Conservation (phyloP, 2,113 vertebrate genomes). For the Hippocampus abdominalis region DNA sequence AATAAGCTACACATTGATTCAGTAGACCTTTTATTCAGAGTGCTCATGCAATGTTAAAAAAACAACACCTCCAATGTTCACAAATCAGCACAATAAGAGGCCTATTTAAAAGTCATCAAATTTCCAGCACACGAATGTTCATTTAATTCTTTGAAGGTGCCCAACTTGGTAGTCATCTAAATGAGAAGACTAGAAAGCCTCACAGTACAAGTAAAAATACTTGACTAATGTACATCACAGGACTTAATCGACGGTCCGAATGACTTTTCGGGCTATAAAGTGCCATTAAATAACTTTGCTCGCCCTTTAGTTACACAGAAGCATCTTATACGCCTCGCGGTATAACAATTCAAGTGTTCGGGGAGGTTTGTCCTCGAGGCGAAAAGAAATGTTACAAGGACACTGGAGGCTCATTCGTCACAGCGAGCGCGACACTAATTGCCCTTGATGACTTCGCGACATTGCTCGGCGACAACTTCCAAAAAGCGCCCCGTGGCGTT, state of each 20-base stretch:
- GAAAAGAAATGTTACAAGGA: slow-evolving; percentile 6
- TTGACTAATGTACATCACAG: neutral
- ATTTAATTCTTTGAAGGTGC: neutral
- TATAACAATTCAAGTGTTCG: neutral
- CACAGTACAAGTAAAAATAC: neutral
- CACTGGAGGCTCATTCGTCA: slow-evolving; percentile 8
- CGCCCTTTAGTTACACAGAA: neutral
- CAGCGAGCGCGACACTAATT: slow-evolving; percentile 21
- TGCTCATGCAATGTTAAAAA: neutral
- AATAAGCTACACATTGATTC: too few relatives aligned
- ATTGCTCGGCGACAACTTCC: slow-evolving; percentile 24
- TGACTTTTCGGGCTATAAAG: neutral
- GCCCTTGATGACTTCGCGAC: slow-evolving; percentile 14
- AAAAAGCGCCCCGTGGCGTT: slow-evolving; percentile 19
- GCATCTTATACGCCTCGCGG: neutral
- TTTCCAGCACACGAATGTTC: neutral
- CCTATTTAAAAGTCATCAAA: neutral
- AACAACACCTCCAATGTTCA: neutral
- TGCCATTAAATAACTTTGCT: neutral
- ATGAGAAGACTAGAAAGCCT: neutral
- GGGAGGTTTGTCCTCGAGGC: neutral
- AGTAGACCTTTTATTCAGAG: neutral
- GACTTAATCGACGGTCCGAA: neutral
- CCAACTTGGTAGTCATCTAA: neutral
- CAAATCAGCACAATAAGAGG: neutral